phyloP scores from a whole-genome alignment of 1,140 invertebrate genomes.

The Apis mellifera region Amel_HAv3.1 CM009932.2:5965001-5965500 shows the following conservation, averaged over 20 bases:
- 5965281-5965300: slow-evolving; percentile 79
- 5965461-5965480: slow-evolving; percentile 77
- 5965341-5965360: slow-evolving; percentile 83
- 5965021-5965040: neutral
- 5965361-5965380: slow-evolving; percentile 77
- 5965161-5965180: slow-evolving; percentile 57
- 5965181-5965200: slow-evolving; percentile 78
- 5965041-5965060: neutral
- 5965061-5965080: slow-evolving; percentile 2
- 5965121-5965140: neutral
- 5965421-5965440: slow-evolving; percentile 76
- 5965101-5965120: neutral
- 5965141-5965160: neutral
- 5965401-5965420: slow-evolving; percentile 79
- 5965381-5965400: slow-evolving; percentile 79
- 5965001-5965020: neutral
- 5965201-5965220: slow-evolving; percentile 79
- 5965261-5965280: slow-evolving; percentile 78
- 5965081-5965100: neutral
- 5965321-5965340: slow-evolving; percentile 80
- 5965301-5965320: slow-evolving; percentile 81
- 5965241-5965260: slow-evolving; percentile 78
- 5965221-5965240: slow-evolving; percentile 77
- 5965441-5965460: slow-evolving; percentile 78
- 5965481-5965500: neutral